Evolutionary conservation across 2,888 invertebrate species (phyloP).

Genomic region (Phengaris alcon): DNA sequence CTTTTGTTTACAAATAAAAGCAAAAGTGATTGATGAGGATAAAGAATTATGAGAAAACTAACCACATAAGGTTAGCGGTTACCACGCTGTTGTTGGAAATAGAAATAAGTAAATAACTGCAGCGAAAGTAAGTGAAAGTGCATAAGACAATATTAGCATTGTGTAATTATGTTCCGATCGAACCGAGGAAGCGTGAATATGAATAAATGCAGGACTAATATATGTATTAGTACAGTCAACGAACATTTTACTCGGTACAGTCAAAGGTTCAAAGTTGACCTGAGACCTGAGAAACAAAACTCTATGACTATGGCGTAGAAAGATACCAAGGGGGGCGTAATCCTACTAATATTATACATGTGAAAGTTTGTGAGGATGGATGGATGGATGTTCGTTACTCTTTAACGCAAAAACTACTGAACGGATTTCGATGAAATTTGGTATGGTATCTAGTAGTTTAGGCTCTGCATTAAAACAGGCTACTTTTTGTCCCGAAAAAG

Average conservation of each 20-base stretch:
- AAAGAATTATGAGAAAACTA: slow-evolving; percentile 12
- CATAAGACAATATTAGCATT: slow-evolving; percentile 29
- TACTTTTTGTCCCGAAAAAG: no score
- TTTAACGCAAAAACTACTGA: no score
- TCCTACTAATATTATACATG: no score
- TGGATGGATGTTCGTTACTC: no score
- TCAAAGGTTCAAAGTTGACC: no score
- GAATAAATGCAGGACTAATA: not conserved
- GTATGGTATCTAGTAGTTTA: no score
- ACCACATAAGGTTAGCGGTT: slow-evolving; percentile 16
- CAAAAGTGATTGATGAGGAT: slow-evolving; percentile 11
- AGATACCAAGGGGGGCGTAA: no score
- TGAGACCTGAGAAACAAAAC: no score
- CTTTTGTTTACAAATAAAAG: not conserved
- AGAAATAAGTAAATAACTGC: slow-evolving; percentile 29
- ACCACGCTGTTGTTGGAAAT: slow-evolving; percentile 24
- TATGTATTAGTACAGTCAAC: not conserved
- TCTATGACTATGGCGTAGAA: no score
- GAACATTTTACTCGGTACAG: not conserved
- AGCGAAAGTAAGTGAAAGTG: slow-evolving; percentile 37
- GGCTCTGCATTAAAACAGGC: no score
- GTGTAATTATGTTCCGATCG: slow-evolving; percentile 17
- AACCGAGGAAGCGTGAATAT: not conserved
- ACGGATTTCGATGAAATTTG: no score
- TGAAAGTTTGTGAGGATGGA: no score